Evolutionary conservation across 2,797 vertebrate species (phyloP).

Genomic region (Lepus townsendii): DNA sequence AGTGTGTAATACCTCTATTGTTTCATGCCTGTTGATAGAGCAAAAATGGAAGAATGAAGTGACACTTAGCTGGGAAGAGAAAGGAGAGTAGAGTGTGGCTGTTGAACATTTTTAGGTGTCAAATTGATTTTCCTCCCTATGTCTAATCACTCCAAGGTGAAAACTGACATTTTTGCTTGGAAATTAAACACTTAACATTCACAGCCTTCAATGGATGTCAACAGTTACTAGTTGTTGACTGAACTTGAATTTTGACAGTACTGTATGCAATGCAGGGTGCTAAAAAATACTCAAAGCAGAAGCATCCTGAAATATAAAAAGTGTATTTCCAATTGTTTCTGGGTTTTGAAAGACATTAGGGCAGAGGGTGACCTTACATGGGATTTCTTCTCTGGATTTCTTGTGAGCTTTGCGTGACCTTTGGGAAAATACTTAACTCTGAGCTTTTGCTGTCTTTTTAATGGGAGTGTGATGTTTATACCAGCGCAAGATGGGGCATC

Average conservation of each 20-base stretch:
- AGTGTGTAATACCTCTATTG: background rate
- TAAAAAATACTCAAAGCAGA: conserved; percentile 42
- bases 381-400: conserved; percentile 26
- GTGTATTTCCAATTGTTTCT: background rate
- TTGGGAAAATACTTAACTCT: conserved; percentile 38
- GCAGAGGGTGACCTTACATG: background rate
- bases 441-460: conserved; percentile 44
- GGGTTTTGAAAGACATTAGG: conserved; percentile 12
- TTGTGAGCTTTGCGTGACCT: conserved; percentile 40
- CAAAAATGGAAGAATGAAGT: background rate
- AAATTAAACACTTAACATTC: conserved; percentile 60
- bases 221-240: conserved; percentile 34
- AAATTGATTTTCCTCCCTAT: conserved; percentile 50
- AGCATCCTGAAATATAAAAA: conserved; percentile 12
- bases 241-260: conserved; percentile 57
- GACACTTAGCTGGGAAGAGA: background rate
- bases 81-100: background rate
- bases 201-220: conserved; percentile 20
- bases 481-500: background rate
- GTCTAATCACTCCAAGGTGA: conserved; percentile 54
- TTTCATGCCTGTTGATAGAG: background rate
- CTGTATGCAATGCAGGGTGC: background rate
- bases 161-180: conserved; percentile 62
- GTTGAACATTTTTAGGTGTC: background rate
- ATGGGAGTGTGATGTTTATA: background rate